Evolutionary conservation across 2,888 invertebrate species (phyloP), one percentile per base, ranked within the genome.

Genomic region (Rhagonycha fulva): DNA sequence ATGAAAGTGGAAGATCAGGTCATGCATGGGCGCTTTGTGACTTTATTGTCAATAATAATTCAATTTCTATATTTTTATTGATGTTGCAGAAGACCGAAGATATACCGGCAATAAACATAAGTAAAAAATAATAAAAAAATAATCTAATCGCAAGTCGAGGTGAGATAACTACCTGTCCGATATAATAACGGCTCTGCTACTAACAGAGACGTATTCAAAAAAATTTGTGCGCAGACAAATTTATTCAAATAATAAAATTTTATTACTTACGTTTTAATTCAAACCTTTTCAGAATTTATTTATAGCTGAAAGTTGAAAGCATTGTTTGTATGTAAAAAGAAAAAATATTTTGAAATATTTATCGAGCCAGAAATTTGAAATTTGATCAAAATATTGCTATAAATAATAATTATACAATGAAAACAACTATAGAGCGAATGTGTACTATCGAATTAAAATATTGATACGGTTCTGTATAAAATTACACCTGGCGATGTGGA

Each of bases 401-500:
- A n/a, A 47, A 47, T 47, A 47, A 47, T 47, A 47, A 47, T 47
- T 47, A 47, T n/a, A 47, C 47, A 47, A 47, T 47, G 47, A 47
- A 47, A 47, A 47, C 47, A n/a, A 47, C 47, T 47, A 47, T 47
- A 47, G 47, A 47, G 47, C 47, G 47, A 47, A n/a, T 47, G n/a
- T 47, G 47, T 47, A 47, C 47, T n/a, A 47, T 47, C 47, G 47
- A 23, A 60, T 14, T 24, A 70, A 24, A 70, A 47, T 70, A n/a
- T 24, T 63, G 72, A 61, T 72, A 69, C 77, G 77, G 62, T 67
- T 47, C 77, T 75, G 77, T 24, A 75, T 32, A 68, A 70, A 66
- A 75, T 75, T 78, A 75, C 76, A 75, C 73, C 76, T 75, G 78
- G 76, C 76, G 72, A 72, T 75, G 70, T 72, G 70, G 32, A 71